These are phyloP conservation scores for Salvelinus namaycush DNA, from an alignment of 2,113 vertebrate genomes.

Conservation along the genomic window DNA sequence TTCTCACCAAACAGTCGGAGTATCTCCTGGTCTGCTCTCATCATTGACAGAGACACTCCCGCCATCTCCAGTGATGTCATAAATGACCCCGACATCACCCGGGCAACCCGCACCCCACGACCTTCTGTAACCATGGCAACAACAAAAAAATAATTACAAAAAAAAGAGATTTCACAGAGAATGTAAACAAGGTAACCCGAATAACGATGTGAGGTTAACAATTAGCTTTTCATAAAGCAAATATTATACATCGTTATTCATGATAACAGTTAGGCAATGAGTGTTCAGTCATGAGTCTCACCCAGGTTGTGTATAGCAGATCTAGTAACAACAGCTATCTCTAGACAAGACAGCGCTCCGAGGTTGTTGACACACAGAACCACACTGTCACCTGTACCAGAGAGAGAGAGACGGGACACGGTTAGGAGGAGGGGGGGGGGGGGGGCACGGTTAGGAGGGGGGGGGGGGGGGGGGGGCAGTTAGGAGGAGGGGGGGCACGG, in stretches of 20 bases:
- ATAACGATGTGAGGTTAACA: too few relatives aligned
- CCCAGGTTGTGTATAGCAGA: constrained; percentile 78
- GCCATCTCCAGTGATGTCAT: constrained; percentile 97
- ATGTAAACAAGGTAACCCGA: too few relatives aligned
- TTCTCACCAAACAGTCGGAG: constrained; percentile 83
- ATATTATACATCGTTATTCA: too few relatives aligned
- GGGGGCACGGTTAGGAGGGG: too few relatives aligned
- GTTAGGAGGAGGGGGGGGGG: too few relatives aligned
- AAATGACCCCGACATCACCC: constrained; percentile 86
- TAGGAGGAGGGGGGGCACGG: too few relatives aligned
- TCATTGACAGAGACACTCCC: constrained; percentile 85
- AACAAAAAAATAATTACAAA: too few relatives aligned
- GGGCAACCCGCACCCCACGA: constrained; percentile 70
- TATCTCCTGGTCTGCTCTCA: constrained; percentile 77
- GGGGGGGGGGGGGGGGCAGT: too few relatives aligned
- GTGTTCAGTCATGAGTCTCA: constrained; percentile 51
- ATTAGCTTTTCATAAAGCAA: too few relatives aligned
- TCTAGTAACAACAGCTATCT: constrained; percentile 83
- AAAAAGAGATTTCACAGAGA: too few relatives aligned
- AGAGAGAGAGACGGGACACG: too few relatives aligned
- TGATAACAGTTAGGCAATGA: too few relatives aligned
- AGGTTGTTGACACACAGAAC: constrained; percentile 93
- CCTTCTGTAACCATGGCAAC: constrained; percentile 69
- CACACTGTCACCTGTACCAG: constrained; percentile 75
- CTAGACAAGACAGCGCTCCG: constrained; percentile 89